Base-by-base conservation (phyloP, 2,797 vertebrate genomes). In the Urosaurus nigricauda region DNA sequence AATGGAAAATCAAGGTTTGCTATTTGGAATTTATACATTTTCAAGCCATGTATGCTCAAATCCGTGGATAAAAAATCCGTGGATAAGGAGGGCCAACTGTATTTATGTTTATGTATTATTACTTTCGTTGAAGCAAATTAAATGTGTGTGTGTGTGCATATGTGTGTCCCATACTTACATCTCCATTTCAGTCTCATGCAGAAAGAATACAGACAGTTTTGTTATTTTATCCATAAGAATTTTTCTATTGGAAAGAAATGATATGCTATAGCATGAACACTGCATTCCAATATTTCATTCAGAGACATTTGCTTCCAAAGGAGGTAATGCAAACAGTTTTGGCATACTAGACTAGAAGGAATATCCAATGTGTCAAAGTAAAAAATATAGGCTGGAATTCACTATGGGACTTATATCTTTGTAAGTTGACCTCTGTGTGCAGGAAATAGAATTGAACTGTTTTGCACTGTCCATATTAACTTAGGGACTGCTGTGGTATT, bases 241-340 rank as follows among this genome's bases (percentile, higher is more conserved):
- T 85, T 79, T 73, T 0, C 26, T 21, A 43, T 47, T 3, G 19
- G 56, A 84, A 35, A 77, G 32, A 70, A 87, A 74, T 71, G 19
- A 3, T 37, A 90, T 70, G 24, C 4, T 47, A 3, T 0, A 0
- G 37, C 2, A 71, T 47, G 90, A 9, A 29, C 35, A 88, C 0
- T 86, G 35, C 0, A 0, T 13, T 1, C 2, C 60, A 2, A 0
- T 19, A 84, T 84, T 40, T 75, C 6, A 51, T 65, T 21, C 43
- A 60, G 19, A 80, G 0, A n/a, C 86, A 71, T 60, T 88, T 32
- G 60, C 80, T 80, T 65, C 87, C 83, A 79, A 71, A 0, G 0
- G 21, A 12, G 37, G 11, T 58, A 14, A 0, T n/a, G 4, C 19
- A 58, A 90, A 90, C 77, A 14, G 29, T 11, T 12, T 53, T 89